A percentile compares a stretch with the other conserved stretches of the same genome.
Conservation (phyloP, 2,797 vertebrate genomes). For the Hydrocynus forskahlii region DNA sequence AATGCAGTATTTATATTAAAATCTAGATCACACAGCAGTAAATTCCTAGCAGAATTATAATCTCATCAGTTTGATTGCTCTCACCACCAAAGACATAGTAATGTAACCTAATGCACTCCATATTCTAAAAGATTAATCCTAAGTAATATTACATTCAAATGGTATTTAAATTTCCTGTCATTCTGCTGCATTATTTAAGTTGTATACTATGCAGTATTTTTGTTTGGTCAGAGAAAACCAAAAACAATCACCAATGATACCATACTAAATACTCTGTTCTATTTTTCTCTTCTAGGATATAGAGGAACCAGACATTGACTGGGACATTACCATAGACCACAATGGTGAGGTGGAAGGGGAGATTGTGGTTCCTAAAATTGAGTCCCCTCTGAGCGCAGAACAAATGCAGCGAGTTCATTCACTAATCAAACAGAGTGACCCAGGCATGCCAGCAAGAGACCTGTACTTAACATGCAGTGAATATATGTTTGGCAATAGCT, state of each 20-base stretch:
- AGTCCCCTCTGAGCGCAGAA: constrained; percentile 13
- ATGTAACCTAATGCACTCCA: too few species aligned
- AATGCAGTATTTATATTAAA: too few species aligned
- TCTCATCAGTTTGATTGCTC: too few species aligned
- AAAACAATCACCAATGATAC: neutral
- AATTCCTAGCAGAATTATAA: too few species aligned
- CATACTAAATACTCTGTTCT: neutral
- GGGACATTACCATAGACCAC: constrained; percentile 10
- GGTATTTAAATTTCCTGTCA: too few species aligned
- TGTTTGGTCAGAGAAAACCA: neutral
- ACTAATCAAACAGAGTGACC: constrained; percentile 3
- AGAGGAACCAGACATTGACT: constrained; percentile 14
- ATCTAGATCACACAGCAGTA: too few species aligned
- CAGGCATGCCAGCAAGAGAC: constrained; percentile 4
- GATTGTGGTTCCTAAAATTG: constrained; percentile 22
- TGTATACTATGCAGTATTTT: too few species aligned
- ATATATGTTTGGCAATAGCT: constrained; percentile 3
- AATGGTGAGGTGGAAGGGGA: constrained; percentile 19
- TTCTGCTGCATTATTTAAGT: too few species aligned
- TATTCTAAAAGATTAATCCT: too few species aligned
- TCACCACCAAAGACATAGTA: too few species aligned
- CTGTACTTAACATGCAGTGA: constrained; percentile 17
- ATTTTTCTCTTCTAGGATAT: constrained; percentile 9
- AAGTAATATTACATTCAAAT: too few species aligned
- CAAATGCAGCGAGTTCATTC: neutral